These are phyloP conservation scores for Biston betularia DNA, from an alignment of 2,888 invertebrate genomes.

Conservation along the genomic window DNA sequence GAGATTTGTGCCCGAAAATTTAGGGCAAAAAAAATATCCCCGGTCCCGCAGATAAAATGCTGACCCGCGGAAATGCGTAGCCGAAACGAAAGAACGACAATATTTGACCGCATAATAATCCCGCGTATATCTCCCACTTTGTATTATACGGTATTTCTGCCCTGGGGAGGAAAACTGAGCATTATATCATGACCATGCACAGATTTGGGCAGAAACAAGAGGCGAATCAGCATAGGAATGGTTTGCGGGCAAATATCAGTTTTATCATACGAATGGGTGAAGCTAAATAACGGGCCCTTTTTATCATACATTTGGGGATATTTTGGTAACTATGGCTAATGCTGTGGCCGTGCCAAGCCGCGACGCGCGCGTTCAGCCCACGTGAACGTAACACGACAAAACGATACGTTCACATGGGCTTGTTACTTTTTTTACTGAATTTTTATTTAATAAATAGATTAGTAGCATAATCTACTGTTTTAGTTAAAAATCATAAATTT, in stretches of 20 bases:
- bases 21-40: conserved; percentile 21
- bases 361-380: conserved; percentile 56
- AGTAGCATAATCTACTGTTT: too few relatives aligned
- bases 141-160: conserved; percentile 60
- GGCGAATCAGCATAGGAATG: conserved; percentile 84
- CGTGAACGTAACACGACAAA: conserved; percentile 58
- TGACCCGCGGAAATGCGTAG: conserved; percentile 49
- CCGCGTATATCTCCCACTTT: conserved; percentile 56
- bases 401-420: conserved; percentile 42
- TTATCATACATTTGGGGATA: conserved; percentile 73
- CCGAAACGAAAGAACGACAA: conserved; percentile 56
- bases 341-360: conserved; percentile 65
- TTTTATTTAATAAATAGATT: too few relatives aligned
- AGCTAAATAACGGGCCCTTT: conserved; percentile 80
- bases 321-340: neutral
- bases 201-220: conserved; percentile 82
- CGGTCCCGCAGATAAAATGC: conserved; percentile 44
- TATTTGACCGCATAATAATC: conserved; percentile 55
- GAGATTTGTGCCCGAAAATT: conserved; percentile 31
- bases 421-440: neutral
- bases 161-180: conserved; percentile 61
- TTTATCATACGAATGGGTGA: conserved; percentile 84
- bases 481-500: too few relatives aligned
- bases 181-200: conserved; percentile 76
- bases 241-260: conserved; percentile 73